These are phyloP conservation scores for Lycophotia porphyrea DNA, from an alignment of 2,888 invertebrate genomes.

Conservation along the genomic window DNA sequence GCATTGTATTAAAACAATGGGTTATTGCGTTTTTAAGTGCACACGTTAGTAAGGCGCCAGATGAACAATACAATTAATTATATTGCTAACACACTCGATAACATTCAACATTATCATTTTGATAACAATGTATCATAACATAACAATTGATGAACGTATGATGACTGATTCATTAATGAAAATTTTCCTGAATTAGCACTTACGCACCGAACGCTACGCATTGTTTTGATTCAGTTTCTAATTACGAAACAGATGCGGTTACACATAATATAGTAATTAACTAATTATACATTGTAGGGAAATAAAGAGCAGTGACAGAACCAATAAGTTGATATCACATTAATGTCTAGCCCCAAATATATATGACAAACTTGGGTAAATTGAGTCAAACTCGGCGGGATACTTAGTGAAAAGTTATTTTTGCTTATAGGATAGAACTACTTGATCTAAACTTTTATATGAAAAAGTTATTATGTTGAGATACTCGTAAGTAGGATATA, in stretches of 20 bases:
- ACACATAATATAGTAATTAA: conserved; percentile 8
- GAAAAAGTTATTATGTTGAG: conserved; percentile 42
- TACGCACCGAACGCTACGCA: conserved; percentile 37
- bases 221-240: conserved; percentile 36
- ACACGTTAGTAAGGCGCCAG: conserved; percentile 34
- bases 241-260: conserved; percentile 13
- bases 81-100: conserved; percentile 41
- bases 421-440: conserved; percentile 29
- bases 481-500: conserved; percentile 4
- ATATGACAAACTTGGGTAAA: conserved; percentile 48
- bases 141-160: conserved; percentile 42
- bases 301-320: neutral
- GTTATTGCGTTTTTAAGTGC: conserved; percentile 30
- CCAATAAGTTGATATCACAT: conserved; percentile 32
- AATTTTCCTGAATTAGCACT: conserved; percentile 28
- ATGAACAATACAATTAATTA: conserved; percentile 48
- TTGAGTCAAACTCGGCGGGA: conserved; percentile 38
- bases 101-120: conserved; percentile 42
- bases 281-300: conserved; percentile 3
- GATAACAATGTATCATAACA: conserved; percentile 53
- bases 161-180: conserved; percentile 46
- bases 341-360: conserved; percentile 23
- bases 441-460: conserved; percentile 38
- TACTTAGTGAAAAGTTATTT: conserved; percentile 45
- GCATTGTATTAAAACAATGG: conserved; percentile 62